Base-by-base conservation (phyloP, 2,888 invertebrate species). In the Tetropium fuscum region DNA sequence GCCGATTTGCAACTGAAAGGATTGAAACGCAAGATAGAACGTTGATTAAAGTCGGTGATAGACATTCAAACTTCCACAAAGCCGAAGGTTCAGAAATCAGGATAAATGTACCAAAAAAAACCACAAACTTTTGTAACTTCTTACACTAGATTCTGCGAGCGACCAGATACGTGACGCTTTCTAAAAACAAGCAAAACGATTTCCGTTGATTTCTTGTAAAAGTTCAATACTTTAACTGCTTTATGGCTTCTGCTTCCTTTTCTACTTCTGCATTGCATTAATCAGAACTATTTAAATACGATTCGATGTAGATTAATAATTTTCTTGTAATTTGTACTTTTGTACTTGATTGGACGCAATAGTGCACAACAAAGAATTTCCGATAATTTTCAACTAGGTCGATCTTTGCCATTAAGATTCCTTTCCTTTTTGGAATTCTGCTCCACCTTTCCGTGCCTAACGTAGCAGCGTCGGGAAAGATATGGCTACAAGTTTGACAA, bases 401-500 rank as follows among this genome's bases (percentile, higher is more conserved):
- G n/a, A n/a, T n/a, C n/a, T n/a, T n/a, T n/a, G n/a, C n/a, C n/a
- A n/a, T n/a, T n/a, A n/a, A n/a, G n/a, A n/a, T n/a, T n/a, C n/a
- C n/a, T n/a, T n/a, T n/a, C n/a, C n/a, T n/a, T n/a, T n/a, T n/a
- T n/a, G n/a, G n/a, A n/a, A n/a, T n/a, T n/a, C n/a, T n/a, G n/a
- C n/a, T n/a, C n/a, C n/a, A n/a, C n/a, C n/a, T 51, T 53, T 59
- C 53, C 51, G 47, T 57, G 58, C 49, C 57, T 43, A 56, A 55
- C 40, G 53, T 58, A 51, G 49, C 18, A 49, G 48, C 48, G 47
- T 41, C 48, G 47, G 53, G 38, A 25, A 20, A 40, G 48, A 56
- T 32, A 63, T 60, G 60, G 48, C 54, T 53, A 44, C 58, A 51
- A 64, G 57, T 70, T 69, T 67, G 70, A 69, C 69, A 70, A 72